Conservation (phyloP, 2,113 vertebrate species). For the Isichthys henryi region DNA sequence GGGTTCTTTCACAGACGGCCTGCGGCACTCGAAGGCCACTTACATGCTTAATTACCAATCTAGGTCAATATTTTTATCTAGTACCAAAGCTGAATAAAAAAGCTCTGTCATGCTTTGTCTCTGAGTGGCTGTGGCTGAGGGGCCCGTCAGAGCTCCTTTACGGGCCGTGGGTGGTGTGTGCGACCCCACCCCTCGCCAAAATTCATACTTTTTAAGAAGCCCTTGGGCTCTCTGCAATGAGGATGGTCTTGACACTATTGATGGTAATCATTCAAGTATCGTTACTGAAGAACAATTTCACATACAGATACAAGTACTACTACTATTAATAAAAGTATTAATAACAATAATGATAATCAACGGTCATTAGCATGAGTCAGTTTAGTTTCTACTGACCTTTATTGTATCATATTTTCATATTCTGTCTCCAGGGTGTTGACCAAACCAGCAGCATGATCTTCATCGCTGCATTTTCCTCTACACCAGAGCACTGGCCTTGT, state of each 20-base stretch:
- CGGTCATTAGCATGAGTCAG: background rate
- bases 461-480: background rate
- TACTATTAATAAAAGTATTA: background rate
- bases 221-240: background rate
- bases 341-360: background rate
- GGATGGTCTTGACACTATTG: background rate
- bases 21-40: background rate
- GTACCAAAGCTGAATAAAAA: background rate
- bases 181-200: background rate
- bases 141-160: background rate
- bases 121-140: background rate
- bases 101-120: background rate
- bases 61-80: constrained; percentile 7
- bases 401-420: background rate
- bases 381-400: background rate
- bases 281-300: background rate
- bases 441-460: background rate
- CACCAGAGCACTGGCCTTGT: background rate
- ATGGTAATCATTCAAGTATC: background rate
- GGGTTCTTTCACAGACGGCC: background rate
- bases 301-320: background rate
- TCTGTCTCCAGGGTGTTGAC: background rate
- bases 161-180: background rate
- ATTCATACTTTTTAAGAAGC: background rate
- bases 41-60: constrained; percentile 11